Evolutionary conservation across 2,888 invertebrate species (phyloP).

Genomic region (Drosophila trichaetosa): DNA sequence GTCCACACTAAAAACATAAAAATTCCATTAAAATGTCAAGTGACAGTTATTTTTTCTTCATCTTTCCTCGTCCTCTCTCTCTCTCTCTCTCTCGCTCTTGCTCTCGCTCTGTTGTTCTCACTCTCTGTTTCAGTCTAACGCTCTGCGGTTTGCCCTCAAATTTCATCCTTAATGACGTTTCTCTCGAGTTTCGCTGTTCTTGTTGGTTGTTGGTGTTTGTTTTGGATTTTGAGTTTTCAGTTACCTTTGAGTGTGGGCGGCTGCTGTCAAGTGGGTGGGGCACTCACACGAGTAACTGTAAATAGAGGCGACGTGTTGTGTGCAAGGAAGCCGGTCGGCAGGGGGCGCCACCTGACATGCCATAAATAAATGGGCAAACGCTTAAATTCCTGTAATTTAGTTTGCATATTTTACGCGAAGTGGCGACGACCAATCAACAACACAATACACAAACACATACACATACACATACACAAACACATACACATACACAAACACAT

Average conservation of each 20-base stretch:
- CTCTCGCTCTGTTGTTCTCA: not conserved
- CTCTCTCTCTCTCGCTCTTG: not conserved
- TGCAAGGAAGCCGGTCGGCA: slow-evolving; percentile 26
- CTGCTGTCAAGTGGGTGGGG: slow-evolving; percentile 39
- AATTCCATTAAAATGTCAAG: slow-evolving; percentile 73
- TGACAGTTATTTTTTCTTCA: slow-evolving; percentile 42
- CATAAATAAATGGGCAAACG: slow-evolving; percentile 60
- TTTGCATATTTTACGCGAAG: slow-evolving; percentile 63
- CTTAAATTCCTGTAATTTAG: slow-evolving; percentile 67
- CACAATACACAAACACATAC: slow-evolving; percentile 6
- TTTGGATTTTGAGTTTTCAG: slow-evolving; percentile 20
- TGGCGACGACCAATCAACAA: slow-evolving; percentile 46
- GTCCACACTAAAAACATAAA: slow-evolving; percentile 55
- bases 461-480: not conserved
- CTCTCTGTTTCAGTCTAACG: slow-evolving; percentile 1
- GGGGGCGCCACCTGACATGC: slow-evolving; percentile 57
- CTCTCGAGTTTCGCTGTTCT: slow-evolving; percentile 10
- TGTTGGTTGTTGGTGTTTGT: slow-evolving; percentile 14
- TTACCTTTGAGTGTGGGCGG: slow-evolving; percentile 14
- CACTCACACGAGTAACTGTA: slow-evolving; percentile 34
- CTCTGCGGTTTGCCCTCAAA: slow-evolving; percentile 17
- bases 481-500: not conserved
- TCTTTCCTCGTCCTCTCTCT: not conserved
- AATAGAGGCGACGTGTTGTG: slow-evolving; percentile 12
- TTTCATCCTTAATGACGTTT: slow-evolving; percentile 23